These are phyloP conservation scores for Notothenia rossii DNA, from an alignment of 2,113 vertebrate genomes.

Conservation along the genomic window DNA sequence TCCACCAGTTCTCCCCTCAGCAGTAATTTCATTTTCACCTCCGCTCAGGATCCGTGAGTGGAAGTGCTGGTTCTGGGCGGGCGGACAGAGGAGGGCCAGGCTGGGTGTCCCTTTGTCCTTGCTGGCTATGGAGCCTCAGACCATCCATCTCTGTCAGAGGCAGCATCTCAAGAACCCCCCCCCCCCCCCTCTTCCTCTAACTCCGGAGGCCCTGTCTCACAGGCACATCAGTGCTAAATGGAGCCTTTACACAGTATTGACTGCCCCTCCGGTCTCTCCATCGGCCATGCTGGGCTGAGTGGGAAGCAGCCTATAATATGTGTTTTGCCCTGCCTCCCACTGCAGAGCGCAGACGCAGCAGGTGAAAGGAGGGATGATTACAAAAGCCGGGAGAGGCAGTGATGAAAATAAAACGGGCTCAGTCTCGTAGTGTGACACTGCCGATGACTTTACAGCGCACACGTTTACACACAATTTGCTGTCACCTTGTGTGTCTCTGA, in stretches of 20 bases:
- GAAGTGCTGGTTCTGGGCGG: constrained; percentile 69
- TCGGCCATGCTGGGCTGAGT: constrained; percentile 35
- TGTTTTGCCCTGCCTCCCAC: constrained; percentile 2
- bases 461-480: constrained; percentile 20
- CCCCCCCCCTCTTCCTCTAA: constrained; percentile 43
- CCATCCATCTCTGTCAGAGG: constrained; percentile 93
- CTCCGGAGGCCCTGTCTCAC: constrained; percentile 78
- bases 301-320: constrained; percentile 50
- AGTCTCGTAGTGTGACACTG: constrained; percentile 15
- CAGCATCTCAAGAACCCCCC: constrained; percentile 79
- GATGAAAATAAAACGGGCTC: constrained; percentile 32
- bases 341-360: constrained; percentile 20
- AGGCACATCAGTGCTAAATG: constrained; percentile 84
- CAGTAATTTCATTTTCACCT: constrained; percentile 77
- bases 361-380: constrained; percentile 65
- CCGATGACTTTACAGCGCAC: constrained; percentile 14
- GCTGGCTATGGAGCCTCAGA: constrained; percentile 80
- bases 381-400: constrained; percentile 28
- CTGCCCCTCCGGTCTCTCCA: constrained; percentile 65
- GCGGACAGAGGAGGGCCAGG: constrained; percentile 67
- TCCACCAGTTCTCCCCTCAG: constrained; percentile 49
- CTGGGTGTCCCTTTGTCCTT: constrained; percentile 91
- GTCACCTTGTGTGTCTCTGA: constrained; percentile 43
- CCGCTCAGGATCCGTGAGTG: constrained; percentile 43
- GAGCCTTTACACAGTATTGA: constrained; percentile 81